These are phyloP conservation scores for Ptychochromis oligacanthus DNA, from an alignment of 2,113 vertebrate genomes.

Conservation along the genomic window DNA sequence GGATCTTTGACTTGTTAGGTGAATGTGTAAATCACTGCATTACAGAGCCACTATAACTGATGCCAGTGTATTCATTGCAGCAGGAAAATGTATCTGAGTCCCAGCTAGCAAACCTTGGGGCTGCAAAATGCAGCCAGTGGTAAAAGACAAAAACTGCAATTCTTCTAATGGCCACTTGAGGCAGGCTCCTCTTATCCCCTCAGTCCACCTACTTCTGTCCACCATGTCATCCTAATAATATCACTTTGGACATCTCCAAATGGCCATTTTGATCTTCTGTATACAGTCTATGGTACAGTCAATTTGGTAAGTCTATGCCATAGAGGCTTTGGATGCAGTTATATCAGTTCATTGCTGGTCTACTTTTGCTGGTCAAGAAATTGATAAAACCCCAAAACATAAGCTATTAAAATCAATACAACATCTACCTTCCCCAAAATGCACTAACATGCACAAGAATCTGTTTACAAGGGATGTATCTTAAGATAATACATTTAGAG, in stretches of 20 bases:
- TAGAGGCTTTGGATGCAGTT: background rate
- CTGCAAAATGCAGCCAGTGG: too few species aligned
- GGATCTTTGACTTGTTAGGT: too few species aligned
- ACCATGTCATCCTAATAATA: background rate
- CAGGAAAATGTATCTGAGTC: too few species aligned
- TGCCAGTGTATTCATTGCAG: too few species aligned
- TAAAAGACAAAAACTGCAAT: too few species aligned
- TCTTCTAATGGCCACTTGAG: accelerated
- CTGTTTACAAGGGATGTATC: background rate
- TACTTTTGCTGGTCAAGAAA: too few species aligned
- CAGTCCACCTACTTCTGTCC: background rate
- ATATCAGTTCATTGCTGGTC: too few species aligned
- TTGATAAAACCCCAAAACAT: background rate
- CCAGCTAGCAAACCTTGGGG: too few species aligned
- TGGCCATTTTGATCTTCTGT: background rate
- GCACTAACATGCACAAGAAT: background rate
- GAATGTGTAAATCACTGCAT: too few species aligned
- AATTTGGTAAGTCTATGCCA: background rate
- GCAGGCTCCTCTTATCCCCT: too few species aligned
- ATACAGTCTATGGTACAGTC: background rate
- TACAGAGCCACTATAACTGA: too few species aligned
- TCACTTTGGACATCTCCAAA: background rate
- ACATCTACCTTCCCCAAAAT: background rate
- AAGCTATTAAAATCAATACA: background rate
- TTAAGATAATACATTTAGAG: accelerated